Percentiles rank a stretch among this genome's conserved stretches.
Conservation (phyloP, 2,888 invertebrate genomes). For the Cybosia mesomella region DNA sequence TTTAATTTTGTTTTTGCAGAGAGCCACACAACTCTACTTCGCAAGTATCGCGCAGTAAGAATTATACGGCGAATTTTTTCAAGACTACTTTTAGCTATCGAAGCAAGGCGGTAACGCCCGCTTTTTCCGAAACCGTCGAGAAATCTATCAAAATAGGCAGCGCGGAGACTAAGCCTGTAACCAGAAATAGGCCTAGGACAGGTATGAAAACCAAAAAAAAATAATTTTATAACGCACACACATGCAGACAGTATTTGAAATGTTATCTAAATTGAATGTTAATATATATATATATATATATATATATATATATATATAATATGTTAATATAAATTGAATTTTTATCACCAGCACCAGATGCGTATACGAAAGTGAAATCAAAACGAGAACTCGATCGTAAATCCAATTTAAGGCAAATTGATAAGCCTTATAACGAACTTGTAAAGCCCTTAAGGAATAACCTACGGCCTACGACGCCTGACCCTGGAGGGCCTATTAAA, state of each 20-base stretch:
- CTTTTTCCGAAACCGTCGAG: slow-evolving; percentile 61
- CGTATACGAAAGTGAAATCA: slow-evolving; percentile 60
- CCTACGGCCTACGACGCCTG: slow-evolving; percentile 62
- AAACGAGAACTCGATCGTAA: slow-evolving; percentile 63
- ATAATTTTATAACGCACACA: background rate
- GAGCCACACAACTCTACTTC: slow-evolving; percentile 54
- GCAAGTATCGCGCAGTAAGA: slow-evolving; percentile 58
- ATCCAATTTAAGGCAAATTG: slow-evolving; percentile 59
- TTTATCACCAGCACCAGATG: slow-evolving; percentile 60
- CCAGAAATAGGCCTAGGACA: slow-evolving; percentile 81
- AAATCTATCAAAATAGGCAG: slow-evolving; percentile 84
- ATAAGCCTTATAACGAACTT: slow-evolving; percentile 63
- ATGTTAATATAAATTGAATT: background rate
- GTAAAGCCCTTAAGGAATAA: slow-evolving; percentile 68
- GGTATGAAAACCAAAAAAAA: slow-evolving; percentile 57
- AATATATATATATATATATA: no score
- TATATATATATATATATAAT: no score
- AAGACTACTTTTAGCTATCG: slow-evolving; percentile 82
- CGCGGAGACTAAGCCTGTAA: slow-evolving; percentile 83
- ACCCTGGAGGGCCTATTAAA: slow-evolving; percentile 65
- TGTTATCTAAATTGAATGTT: no score
- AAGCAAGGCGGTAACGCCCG: slow-evolving; percentile 78
- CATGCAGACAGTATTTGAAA: no score
- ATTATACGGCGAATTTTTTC: slow-evolving; percentile 80
- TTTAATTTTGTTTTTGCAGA: slow-evolving; percentile 52